A percentile compares a stretch with the other conserved stretches of the same genome.
Evolutionary conservation across 2,797 vertebrate species (phyloP).

Genomic region (Bovichtus diacanthus): DNA sequence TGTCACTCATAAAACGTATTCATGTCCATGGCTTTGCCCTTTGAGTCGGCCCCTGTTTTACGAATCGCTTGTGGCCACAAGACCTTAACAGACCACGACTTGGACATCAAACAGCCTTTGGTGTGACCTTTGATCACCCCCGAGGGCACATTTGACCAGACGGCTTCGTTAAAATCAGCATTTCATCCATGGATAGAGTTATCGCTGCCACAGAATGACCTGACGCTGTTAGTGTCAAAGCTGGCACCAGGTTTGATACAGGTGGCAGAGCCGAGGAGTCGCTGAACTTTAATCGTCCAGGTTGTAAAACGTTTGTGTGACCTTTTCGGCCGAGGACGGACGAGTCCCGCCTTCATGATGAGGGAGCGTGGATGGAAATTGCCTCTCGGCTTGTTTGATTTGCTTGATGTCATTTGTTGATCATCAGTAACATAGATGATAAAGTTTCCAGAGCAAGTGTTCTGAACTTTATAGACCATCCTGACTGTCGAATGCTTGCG

Average conservation of each 20-base stretch:
- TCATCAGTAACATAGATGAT: conserved; percentile 8
- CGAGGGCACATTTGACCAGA: conserved; percentile 54
- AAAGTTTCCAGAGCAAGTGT: conserved; percentile 13
- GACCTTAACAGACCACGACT: conserved; percentile 59
- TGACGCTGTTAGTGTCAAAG: conserved; percentile 1
- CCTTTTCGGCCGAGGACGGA: conserved; percentile 28
- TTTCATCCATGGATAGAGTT: conserved; percentile 40
- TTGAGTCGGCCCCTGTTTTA: conserved; percentile 53
- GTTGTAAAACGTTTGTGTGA: conserved; percentile 48
- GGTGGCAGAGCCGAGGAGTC: conserved; percentile 25
- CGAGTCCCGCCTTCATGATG: conserved; percentile 12
- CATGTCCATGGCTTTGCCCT: conserved; percentile 66
- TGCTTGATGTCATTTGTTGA: conserved; percentile 13
- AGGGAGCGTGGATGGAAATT: conserved; percentile 2
- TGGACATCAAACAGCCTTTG: conserved; percentile 69
- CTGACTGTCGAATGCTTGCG: background rate
- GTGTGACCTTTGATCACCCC: conserved; percentile 76
- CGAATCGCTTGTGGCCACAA: conserved; percentile 65
- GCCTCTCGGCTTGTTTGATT: background rate
- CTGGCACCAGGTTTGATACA: conserved; percentile 47
- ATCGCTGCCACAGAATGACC: background rate
- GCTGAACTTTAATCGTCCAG: conserved; percentile 29
- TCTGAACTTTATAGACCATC: conserved; percentile 29
- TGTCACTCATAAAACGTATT: conserved; percentile 57
- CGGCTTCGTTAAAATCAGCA: conserved; percentile 49